Evolutionary conservation across 2,888 invertebrate species (phyloP), one percentile per base, ranked within the genome.

Genomic region (Eupithecia pulchellata): DNA sequence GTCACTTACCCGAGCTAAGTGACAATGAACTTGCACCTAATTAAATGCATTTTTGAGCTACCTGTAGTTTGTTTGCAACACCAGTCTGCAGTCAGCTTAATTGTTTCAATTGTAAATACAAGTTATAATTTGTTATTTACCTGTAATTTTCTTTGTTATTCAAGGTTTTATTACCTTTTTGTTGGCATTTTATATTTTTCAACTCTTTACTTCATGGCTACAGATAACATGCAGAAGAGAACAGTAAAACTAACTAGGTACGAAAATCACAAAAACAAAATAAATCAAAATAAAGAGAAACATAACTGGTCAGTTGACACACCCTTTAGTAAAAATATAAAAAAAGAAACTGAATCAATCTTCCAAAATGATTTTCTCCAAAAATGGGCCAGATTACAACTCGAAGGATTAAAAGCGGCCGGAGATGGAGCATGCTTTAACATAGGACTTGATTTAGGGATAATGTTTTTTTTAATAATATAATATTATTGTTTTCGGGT

Each of bases 21-120:
- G 27, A 61, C 47, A 69, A 69, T 60, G 64, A 64, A 60, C 64
- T 47, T 6, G 55, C 17, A 55, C 14, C 57, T 17, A 29, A 57
- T 57, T 57, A 29, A 57, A 29, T 57, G 27, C 29, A 29, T 29
- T 57, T 17, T 29, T 57, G 29, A n/a, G n/a, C n/a, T n/a, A n/a
- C n/a, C n/a, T n/a, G n/a, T n/a, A n/a, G n/a, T n/a, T n/a, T n/a
- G n/a, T n/a, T n/a, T n/a, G n/a, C n/a, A n/a, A n/a, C n/a, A n/a
- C n/a, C n/a, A n/a, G n/a, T n/a, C n/a, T n/a, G n/a, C n/a, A n/a
- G n/a, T n/a, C n/a, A n/a, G n/a, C n/a, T n/a, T n/a, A n/a, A n/a
- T n/a, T n/a, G n/a, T n/a, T n/a, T n/a, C n/a, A n/a, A n/a, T n/a
- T n/a, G n/a, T n/a, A n/a, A n/a, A n/a, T n/a, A n/a, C n/a, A n/a